Percentiles rank a stretch among this genome's conserved stretches.
Evolutionary conservation across 2,888 invertebrate species (phyloP).

Genomic region (Meliscaeva auricollis): DNA sequence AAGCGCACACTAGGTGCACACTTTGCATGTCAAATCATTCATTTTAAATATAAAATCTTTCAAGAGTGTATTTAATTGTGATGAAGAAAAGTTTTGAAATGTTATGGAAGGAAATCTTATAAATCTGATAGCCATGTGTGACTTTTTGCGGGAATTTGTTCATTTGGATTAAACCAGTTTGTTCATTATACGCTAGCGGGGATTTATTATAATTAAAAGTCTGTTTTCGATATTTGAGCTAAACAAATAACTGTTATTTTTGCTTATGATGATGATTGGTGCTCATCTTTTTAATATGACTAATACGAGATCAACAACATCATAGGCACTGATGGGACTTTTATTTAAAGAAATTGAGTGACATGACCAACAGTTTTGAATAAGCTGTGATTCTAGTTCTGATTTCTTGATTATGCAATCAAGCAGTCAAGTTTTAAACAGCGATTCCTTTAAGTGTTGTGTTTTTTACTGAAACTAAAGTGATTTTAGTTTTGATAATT

Average conservation of each 20-base stretch:
- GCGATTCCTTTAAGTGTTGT: too few relatives aligned
- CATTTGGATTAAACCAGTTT: constrained; percentile 27
- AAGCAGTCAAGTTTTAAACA: too few relatives aligned
- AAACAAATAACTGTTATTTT: constrained; percentile 5
- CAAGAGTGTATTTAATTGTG: constrained; percentile 32
- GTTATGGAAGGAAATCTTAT: not conserved
- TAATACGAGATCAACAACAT: not conserved
- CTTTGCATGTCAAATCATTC: constrained; percentile 25
- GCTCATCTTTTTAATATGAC: not conserved
- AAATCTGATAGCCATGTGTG: not conserved
- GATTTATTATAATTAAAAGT: constrained; percentile 6
- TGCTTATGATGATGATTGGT: not conserved
- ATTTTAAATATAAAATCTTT: constrained; percentile 12
- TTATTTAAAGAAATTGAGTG: not conserved
- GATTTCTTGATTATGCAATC: too few relatives aligned
- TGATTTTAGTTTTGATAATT: too few relatives aligned
- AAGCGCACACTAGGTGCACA: not conserved
- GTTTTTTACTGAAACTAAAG: too few relatives aligned
- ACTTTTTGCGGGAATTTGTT: not conserved
- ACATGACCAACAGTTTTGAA: too few relatives aligned
- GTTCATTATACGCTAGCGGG: constrained; percentile 8
- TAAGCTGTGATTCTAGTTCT: too few relatives aligned
- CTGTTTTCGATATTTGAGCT: not conserved
- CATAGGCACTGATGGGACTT: not conserved
- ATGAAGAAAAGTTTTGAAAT: not conserved